Evolutionary conservation across 2,888 invertebrate genomes (phyloP).

Genomic region (Exephanes ischioxanthus): DNA sequence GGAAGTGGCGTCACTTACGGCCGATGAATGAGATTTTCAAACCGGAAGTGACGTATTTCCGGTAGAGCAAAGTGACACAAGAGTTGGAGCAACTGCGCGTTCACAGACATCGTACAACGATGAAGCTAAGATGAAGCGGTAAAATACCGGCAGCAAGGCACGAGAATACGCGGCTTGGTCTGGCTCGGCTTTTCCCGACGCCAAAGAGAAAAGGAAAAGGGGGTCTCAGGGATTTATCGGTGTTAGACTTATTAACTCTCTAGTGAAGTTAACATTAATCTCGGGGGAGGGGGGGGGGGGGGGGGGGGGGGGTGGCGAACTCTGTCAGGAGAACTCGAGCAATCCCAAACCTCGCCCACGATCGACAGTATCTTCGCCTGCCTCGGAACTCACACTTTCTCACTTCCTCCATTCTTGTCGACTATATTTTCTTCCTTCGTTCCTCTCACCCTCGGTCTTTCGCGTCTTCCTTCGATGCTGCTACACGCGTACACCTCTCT

Average conservation of each 20-base stretch:
- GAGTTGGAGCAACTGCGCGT: background rate
- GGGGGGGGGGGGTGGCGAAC: slow-evolving; percentile 61
- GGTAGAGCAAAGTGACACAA: background rate
- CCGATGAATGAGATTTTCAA: too few relatives aligned
- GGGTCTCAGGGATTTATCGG: slow-evolving; percentile 81
- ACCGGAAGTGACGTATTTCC: too few relatives aligned
- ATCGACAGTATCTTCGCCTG: slow-evolving; percentile 64
- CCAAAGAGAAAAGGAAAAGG: slow-evolving; percentile 63
- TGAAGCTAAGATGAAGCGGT: background rate
- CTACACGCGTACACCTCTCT: slow-evolving; percentile 39
- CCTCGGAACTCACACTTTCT: slow-evolving; percentile 45
- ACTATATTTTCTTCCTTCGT: slow-evolving; percentile 37
- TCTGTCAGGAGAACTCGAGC: slow-evolving; percentile 67
- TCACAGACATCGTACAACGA: background rate
- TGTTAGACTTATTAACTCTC: slow-evolving; percentile 82
- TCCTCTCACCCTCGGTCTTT: slow-evolving; percentile 42
- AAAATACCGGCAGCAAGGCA: background rate
- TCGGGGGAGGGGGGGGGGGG: slow-evolving; percentile 65
- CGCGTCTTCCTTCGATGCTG: slow-evolving; percentile 19
- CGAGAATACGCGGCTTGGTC: slow-evolving; percentile 20
- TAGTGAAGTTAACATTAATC: slow-evolving; percentile 83
- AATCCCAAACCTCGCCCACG: slow-evolving; percentile 60
- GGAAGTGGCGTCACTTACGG: too few relatives aligned
- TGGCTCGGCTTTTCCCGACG: slow-evolving; percentile 18
- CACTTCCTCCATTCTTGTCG: slow-evolving; percentile 56